phyloP scores from a whole-genome alignment of 1,140 invertebrate genomes.

The Micrasema minimum region DNA sequence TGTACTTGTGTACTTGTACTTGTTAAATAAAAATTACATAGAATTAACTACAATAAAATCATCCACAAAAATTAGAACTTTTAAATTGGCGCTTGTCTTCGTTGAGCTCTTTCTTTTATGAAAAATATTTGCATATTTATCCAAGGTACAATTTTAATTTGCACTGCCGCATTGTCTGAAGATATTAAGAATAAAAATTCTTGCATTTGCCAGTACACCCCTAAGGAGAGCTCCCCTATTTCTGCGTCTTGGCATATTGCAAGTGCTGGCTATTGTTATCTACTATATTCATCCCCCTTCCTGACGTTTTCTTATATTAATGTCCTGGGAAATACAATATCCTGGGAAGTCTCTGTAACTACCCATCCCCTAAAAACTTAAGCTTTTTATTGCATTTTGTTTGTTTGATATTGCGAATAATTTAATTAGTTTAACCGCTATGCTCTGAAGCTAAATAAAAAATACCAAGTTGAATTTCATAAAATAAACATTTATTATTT shows the following conservation, averaged over 20 bases:
- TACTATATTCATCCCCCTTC: constrained; percentile 29
- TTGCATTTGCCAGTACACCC: too few relatives aligned
- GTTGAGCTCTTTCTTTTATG: too few relatives aligned
- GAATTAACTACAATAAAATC: too few relatives aligned
- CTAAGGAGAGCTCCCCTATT: too few relatives aligned
- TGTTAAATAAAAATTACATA: too few relatives aligned
- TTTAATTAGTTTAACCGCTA: constrained; percentile 46
- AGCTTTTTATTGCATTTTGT: constrained; percentile 45
- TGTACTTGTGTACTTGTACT: too few relatives aligned
- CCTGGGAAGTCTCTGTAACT: not conserved
- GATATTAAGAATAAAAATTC: too few relatives aligned
- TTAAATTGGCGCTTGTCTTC: too few relatives aligned
- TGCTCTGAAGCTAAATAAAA: constrained; percentile 11
- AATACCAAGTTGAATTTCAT: not conserved
- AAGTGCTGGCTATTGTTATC: constrained; percentile 29
- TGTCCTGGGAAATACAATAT: constrained; percentile 38
- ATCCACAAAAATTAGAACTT: too few relatives aligned
- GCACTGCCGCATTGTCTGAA: too few relatives aligned
- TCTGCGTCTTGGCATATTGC: constrained; percentile 39
- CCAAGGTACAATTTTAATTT: too few relatives aligned
- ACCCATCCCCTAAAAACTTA: constrained; percentile 23
- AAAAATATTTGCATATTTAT: too few relatives aligned
- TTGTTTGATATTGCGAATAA: constrained; percentile 3
- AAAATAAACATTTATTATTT: not conserved
- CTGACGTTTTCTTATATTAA: constrained; percentile 34